Percentiles rank a stretch among this genome's conserved stretches.
Conservation (phyloP, 2,888 invertebrate genomes). For the Xestia ashworthii region DNA sequence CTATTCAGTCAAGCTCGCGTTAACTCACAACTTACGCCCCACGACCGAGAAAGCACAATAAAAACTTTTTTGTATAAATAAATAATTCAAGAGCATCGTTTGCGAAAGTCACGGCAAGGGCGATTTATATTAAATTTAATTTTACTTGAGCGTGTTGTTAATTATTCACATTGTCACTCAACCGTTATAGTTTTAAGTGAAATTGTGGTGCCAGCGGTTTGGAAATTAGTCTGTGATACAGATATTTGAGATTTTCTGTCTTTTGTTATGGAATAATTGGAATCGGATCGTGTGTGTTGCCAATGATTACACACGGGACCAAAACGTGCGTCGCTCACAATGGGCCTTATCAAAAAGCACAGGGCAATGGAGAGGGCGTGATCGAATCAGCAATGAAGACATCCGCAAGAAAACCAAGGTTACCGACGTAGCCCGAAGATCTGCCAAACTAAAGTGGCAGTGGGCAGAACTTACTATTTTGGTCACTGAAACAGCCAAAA, state of each 20-base stretch:
- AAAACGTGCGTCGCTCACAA: too few relatives aligned
- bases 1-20: neutral
- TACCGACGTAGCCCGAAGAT: too few relatives aligned
- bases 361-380: too few relatives aligned
- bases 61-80: conserved; percentile 78
- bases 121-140: conserved; percentile 71
- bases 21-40: conserved; percentile 32
- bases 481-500: too few relatives aligned
- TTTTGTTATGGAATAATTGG: neutral
- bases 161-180: conserved; percentile 63
- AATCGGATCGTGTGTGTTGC: too few relatives aligned
- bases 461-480: too few relatives aligned
- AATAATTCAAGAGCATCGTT: conserved; percentile 75
- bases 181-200: conserved; percentile 23
- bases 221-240: conserved; percentile 22
- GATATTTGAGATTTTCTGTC: neutral
- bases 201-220: conserved; percentile 33
- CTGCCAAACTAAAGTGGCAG: too few relatives aligned
- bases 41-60: conserved; percentile 69
- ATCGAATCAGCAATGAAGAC: too few relatives aligned
- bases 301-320: too few relatives aligned
- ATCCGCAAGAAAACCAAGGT: too few relatives aligned
- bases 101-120: conserved; percentile 66
- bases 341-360: too few relatives aligned
- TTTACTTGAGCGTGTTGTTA: conserved; percentile 58